phyloP scores from a whole-genome alignment of 2,797 vertebrate genomes.

The Tragopan temminckii region DNA sequence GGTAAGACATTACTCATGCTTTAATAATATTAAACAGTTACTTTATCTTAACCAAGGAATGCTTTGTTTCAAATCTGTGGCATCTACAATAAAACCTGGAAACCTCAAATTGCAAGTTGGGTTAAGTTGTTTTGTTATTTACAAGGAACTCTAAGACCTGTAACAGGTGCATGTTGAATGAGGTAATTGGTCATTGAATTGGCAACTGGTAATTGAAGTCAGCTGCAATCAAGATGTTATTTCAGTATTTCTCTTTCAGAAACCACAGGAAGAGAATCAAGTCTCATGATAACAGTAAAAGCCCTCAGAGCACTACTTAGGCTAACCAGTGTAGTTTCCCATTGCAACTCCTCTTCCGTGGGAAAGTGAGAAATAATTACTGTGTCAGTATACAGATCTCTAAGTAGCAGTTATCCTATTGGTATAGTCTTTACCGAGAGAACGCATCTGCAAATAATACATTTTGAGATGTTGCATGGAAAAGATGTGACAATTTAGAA shows the following conservation, averaged over 20 bases:
- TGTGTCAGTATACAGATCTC: background rate
- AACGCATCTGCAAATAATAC: background rate
- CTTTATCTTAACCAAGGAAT: background rate
- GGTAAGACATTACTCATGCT: background rate
- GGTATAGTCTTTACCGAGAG: background rate
- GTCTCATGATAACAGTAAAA: background rate
- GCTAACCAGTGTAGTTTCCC: background rate
- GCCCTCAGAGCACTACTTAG: background rate
- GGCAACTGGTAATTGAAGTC: too few species aligned
- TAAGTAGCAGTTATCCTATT: background rate
- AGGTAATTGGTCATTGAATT: background rate
- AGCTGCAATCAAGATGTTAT: background rate
- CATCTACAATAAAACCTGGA: background rate
- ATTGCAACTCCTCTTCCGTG: background rate
- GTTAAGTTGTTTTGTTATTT: conserved; percentile 1
- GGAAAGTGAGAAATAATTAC: conserved; percentile 13
- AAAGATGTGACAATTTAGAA: conserved; percentile 12
- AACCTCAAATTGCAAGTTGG: background rate
- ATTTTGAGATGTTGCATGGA: background rate
- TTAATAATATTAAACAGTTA: background rate
- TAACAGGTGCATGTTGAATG: background rate
- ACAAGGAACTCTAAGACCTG: background rate
- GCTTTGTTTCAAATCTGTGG: background rate
- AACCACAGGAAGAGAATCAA: background rate
- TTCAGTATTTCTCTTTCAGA: background rate